Conservation (phyloP, 2,888 invertebrate genomes). For the Dynastes tityus region DNA sequence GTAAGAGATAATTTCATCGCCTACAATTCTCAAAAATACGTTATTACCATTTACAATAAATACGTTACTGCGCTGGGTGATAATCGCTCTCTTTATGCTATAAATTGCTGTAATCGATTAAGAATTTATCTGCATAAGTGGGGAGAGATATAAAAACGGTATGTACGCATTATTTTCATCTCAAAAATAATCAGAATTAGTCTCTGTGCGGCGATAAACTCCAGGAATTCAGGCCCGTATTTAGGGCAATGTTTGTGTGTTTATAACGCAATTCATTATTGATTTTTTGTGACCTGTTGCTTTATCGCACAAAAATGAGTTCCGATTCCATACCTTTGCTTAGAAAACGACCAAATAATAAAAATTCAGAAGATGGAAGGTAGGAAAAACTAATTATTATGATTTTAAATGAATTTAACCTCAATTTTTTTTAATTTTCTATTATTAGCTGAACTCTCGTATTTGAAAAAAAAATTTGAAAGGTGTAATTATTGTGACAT, state of each 20-base stretch:
- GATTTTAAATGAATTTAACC: no score
- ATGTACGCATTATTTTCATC: background rate
- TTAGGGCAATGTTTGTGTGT: background rate
- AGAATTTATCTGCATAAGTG: background rate
- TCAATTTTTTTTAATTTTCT: background rate
- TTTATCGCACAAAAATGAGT: constrained; percentile 23
- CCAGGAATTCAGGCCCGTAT: background rate
- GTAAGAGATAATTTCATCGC: no score
- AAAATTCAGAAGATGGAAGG: constrained; percentile 25
- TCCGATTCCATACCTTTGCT: constrained; percentile 28
- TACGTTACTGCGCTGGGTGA: no score
- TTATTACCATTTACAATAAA: no score
- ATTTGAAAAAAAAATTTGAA: background rate
- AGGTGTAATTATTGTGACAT: background rate
- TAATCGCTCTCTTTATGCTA: no score
- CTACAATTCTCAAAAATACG: no score
- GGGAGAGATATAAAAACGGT: background rate
- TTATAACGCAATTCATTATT: background rate
- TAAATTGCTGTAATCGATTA: no score
- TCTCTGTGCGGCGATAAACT: background rate
- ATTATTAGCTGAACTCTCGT: constrained; percentile 5
- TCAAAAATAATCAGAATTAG: background rate
- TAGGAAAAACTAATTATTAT: background rate
- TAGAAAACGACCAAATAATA: constrained; percentile 25
- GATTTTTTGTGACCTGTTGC: constrained; percentile 37